phyloP scores from a whole-genome alignment of 2,113 vertebrate genomes.

The Melanocharis versteri region DNA sequence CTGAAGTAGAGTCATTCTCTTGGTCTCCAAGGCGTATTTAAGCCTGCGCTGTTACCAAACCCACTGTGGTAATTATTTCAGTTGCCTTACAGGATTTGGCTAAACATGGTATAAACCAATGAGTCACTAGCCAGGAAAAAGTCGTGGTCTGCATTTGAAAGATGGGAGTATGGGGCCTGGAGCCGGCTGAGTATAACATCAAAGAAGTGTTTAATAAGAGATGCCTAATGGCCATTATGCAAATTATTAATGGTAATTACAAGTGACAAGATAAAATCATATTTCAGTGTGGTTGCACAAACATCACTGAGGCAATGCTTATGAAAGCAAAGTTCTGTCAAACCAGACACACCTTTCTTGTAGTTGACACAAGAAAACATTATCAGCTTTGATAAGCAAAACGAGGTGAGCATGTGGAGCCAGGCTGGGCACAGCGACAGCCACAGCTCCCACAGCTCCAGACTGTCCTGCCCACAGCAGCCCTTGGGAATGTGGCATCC shows the following conservation, averaged over 20 bases:
- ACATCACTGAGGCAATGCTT: conserved; percentile 51
- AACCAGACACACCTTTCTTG: conserved; percentile 35
- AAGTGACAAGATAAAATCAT: conserved; percentile 66
- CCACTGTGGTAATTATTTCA: conserved; percentile 17
- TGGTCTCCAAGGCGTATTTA: background rate
- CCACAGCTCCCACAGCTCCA: background rate
- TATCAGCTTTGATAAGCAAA: conserved; percentile 17
- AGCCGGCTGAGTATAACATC: conserved; percentile 48
- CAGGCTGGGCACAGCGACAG: background rate
- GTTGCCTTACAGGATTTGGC: conserved; percentile 20
- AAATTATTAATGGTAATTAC: conserved; percentile 51
- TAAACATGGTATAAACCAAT: background rate
- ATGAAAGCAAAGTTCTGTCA: conserved; percentile 17
- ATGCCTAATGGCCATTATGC: conserved; percentile 48
- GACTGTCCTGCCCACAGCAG: background rate
- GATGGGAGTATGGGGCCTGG: conserved; percentile 25
- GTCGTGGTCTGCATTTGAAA: conserved; percentile 19
- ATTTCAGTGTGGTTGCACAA: conserved; percentile 29
- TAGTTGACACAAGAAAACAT: conserved; percentile 33
- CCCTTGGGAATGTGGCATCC: background rate
- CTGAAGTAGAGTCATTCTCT: background rate
- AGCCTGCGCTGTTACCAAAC: conserved; percentile 11
- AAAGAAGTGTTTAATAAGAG: conserved; percentile 48
- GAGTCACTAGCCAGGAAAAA: conserved; percentile 46
- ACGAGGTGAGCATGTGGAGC: background rate